These are phyloP conservation scores for Goniozus legneri DNA, from an alignment of 1,140 invertebrate genomes.

Conservation along the genomic window DNA sequence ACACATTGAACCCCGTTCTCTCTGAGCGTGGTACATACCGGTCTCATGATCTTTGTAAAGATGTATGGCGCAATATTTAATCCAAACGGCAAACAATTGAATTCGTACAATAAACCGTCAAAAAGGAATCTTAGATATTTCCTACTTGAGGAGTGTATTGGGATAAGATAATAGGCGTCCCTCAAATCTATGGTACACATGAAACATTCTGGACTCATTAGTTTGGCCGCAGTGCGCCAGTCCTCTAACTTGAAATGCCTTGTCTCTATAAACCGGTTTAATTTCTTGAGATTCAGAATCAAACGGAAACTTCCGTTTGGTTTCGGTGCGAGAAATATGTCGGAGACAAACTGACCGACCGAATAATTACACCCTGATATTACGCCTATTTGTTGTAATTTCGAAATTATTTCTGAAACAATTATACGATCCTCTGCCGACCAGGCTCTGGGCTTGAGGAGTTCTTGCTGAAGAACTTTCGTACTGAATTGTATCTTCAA, in stretches of 20 bases:
- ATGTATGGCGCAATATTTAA: neutral
- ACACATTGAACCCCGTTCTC: neutral
- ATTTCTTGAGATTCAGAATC: neutral
- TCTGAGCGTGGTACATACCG: neutral
- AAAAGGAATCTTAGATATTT: neutral
- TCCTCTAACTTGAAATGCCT: constrained; percentile 29
- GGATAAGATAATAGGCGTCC: constrained; percentile 15
- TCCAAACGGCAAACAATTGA: neutral
- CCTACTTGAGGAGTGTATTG: neutral
- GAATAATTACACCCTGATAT: neutral
- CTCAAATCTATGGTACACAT: constrained; percentile 35
- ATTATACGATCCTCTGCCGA: neutral
- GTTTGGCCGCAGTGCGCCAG: neutral
- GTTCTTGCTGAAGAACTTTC: neutral
- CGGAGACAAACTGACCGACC: constrained; percentile 23
- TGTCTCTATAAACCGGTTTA: constrained; percentile 38
- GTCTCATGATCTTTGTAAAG: neutral
- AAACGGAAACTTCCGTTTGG: neutral
- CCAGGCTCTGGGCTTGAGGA: too few relatives aligned
- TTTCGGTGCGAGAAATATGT: neutral
- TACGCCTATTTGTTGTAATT: neutral
- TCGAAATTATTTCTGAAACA: neutral
- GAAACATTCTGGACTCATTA: constrained; percentile 23
- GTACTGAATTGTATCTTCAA: neutral
- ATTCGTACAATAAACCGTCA: neutral